These are phyloP conservation scores for Macropis europaea DNA, from an alignment of 2,888 invertebrate species.

Conservation along the genomic window DNA sequence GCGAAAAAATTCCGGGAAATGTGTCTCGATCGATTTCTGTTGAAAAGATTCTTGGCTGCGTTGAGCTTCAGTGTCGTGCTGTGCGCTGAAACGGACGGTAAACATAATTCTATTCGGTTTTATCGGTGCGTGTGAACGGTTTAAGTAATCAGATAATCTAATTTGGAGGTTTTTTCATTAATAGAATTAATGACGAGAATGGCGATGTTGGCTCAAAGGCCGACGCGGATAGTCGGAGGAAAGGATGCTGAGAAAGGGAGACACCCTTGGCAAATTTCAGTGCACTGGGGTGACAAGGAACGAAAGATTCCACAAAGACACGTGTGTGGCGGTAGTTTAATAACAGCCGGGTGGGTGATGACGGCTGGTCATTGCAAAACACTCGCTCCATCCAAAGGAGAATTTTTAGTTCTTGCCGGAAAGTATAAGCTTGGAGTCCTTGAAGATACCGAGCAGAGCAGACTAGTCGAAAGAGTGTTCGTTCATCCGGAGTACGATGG, in stretches of 20 bases:
- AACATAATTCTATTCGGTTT: not conserved
- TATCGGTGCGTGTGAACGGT: not conserved
- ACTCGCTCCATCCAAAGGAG: constrained; percentile 59
- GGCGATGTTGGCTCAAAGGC: constrained; percentile 66
- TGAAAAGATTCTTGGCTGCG: not conserved
- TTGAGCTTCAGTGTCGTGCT: not conserved
- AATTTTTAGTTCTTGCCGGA: constrained; percentile 67
- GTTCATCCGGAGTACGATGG: constrained; percentile 72
- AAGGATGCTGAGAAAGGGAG: constrained; percentile 77
- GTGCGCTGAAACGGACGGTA: constrained; percentile 24
- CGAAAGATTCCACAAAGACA: constrained; percentile 73
- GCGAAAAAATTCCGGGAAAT: not conserved
- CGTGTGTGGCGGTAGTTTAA: constrained; percentile 80
- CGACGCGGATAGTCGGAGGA: constrained; percentile 72
- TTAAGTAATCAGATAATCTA: not conserved
- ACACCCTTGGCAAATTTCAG: constrained; percentile 81
- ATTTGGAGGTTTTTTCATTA: not conserved
- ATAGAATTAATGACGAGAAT: constrained; percentile 30
- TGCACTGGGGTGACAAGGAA: constrained; percentile 73
- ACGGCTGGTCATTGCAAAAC: constrained; percentile 80
- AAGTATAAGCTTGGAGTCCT: constrained; percentile 65
- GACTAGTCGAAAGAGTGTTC: constrained; percentile 61
- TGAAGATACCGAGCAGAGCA: constrained; percentile 71
- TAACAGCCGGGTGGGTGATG: constrained; percentile 79
- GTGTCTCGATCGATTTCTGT: not conserved